These are phyloP conservation scores for Melinaea menophilus DNA, from an alignment of 2,888 invertebrate genomes.

Conservation along the genomic window DNA sequence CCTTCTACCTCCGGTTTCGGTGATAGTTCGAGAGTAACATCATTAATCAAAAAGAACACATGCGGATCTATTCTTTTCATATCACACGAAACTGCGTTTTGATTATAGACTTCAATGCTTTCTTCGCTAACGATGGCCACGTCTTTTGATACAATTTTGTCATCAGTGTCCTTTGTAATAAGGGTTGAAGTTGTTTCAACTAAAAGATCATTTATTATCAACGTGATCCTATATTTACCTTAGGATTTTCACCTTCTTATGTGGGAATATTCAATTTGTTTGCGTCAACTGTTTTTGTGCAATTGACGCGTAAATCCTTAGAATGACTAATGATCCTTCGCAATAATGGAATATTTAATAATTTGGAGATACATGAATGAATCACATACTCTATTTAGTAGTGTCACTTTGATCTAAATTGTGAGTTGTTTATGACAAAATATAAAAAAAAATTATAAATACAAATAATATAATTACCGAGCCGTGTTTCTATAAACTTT, in stretches of 20 bases:
- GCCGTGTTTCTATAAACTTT: too few species aligned
- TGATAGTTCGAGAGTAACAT: constrained; percentile 65
- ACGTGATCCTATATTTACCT: constrained; percentile 66
- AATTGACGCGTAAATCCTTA: constrained; percentile 70
- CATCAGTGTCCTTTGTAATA: constrained; percentile 36
- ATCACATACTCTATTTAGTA: background rate
- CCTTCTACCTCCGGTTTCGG: constrained; percentile 52
- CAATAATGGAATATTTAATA: constrained; percentile 44
- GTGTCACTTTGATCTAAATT: too few species aligned
- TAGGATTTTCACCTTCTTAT: constrained; percentile 74
- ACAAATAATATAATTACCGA: too few species aligned
- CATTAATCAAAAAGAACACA: constrained; percentile 71
- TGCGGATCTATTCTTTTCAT: constrained; percentile 61
- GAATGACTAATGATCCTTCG: constrained; percentile 65
- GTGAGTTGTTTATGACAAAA: too few species aligned
- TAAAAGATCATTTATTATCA: constrained; percentile 61
- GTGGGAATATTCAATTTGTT: constrained; percentile 77
- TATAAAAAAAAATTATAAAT: too few species aligned
- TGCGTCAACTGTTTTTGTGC: constrained; percentile 72
- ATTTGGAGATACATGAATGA: background rate
- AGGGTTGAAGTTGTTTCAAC: constrained; percentile 37
- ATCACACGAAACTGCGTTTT: constrained; percentile 65
- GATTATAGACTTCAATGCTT: constrained; percentile 63
- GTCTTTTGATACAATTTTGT: constrained; percentile 36
- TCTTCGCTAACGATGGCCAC: constrained; percentile 51